These are phyloP conservation scores for Pyrocoelia pectoralis DNA, from an alignment of 2,888 invertebrate species.

Conservation along the genomic window DNA sequence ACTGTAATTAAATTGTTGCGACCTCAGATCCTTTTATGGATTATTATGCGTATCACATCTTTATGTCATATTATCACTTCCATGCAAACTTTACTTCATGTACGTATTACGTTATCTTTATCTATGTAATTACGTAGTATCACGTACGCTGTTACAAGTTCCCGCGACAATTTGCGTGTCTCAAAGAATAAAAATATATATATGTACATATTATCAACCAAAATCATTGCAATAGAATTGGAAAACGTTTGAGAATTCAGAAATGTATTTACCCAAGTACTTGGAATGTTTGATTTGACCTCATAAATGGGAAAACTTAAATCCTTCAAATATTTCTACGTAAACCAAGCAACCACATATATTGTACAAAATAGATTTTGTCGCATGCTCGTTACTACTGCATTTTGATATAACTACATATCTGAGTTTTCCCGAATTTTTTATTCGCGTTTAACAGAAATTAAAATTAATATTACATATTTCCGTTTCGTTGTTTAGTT, in stretches of 20 bases:
- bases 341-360: conserved; percentile 12
- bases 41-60: conserved; percentile 34
- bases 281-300: conserved; percentile 19
- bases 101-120: conserved; percentile 21
- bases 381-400: neutral
- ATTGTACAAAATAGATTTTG: neutral
- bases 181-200: conserved; percentile 24
- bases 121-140: conserved; percentile 19
- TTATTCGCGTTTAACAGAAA: neutral
- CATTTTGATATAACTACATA: neutral
- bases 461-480: neutral
- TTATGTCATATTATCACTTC: conserved; percentile 31
- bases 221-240: conserved; percentile 16
- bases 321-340: conserved; percentile 13
- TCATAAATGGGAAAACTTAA: conserved; percentile 19
- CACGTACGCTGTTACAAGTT: conserved; percentile 15
- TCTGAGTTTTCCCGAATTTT: neutral
- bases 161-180: conserved; percentile 18
- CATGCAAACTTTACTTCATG: conserved; percentile 23
- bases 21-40: conserved; percentile 28
- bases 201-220: neutral
- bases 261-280: conserved; percentile 23
- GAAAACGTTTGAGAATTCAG: conserved; percentile 17
- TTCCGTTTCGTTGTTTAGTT: no score
- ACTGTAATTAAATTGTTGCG: conserved; percentile 32